A percentile compares a stretch with the other conserved stretches of the same genome.
Conservation (phyloP, 2,113 vertebrate genomes). For the Triplophysa siluroides region DNA sequence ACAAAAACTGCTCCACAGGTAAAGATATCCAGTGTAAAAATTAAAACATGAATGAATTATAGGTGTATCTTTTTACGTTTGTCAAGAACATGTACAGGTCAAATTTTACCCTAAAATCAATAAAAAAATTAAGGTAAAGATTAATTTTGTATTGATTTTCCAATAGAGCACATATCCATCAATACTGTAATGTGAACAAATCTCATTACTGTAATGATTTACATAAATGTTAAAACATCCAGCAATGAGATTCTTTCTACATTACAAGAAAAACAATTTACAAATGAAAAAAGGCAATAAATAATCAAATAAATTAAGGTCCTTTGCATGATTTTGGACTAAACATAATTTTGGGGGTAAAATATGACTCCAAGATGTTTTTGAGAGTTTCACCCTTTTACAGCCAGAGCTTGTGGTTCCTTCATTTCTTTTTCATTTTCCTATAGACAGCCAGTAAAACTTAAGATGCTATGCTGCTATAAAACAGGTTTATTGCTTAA, state of each 20-base stretch:
- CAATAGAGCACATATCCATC: not conserved
- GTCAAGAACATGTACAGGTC: not conserved
- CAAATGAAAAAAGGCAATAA: too few relatives aligned
- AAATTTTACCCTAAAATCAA: not conserved
- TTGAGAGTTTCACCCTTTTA: not conserved
- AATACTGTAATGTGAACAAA: not conserved
- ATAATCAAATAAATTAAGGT: too few relatives aligned
- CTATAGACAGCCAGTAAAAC: not conserved
- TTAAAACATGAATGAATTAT: not conserved
- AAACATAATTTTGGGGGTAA: not conserved
- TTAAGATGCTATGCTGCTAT: not conserved
- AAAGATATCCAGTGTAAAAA: conserved; percentile 45
- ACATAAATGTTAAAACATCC: not conserved
- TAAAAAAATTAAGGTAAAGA: not conserved
- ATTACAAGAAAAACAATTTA: not conserved
- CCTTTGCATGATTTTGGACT: too few relatives aligned
- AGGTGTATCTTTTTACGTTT: not conserved
- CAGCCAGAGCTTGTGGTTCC: not conserved
- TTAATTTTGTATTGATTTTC: too few relatives aligned
- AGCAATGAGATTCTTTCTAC: not conserved
- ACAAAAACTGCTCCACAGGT: conserved; percentile 45
- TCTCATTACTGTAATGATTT: not conserved
- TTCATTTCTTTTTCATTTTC: not conserved
- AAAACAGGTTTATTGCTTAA: not conserved
- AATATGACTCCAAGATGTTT: not conserved